These are phyloP conservation scores for Crenichthys baileyi DNA, from an alignment of 2,797 vertebrate species.

Conservation along the genomic window DNA sequence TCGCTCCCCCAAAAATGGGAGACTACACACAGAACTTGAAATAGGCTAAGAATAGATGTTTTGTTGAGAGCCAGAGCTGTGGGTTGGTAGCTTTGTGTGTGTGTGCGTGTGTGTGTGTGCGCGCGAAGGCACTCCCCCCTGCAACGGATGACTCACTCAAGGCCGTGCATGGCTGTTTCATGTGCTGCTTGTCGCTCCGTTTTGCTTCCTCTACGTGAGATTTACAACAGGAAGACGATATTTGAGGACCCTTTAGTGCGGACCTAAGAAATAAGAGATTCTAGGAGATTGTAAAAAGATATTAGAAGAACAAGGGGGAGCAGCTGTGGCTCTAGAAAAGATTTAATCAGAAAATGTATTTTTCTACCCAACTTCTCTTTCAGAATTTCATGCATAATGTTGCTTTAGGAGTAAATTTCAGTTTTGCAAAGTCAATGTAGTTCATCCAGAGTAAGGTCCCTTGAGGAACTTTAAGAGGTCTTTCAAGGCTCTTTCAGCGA, in stretches of 20 bases:
- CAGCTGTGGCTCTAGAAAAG: slow-evolving; percentile 2
- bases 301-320: slow-evolving; percentile 16
- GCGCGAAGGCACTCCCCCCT: slow-evolving; percentile 33
- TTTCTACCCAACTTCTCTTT: neutral
- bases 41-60: slow-evolving; percentile 68
- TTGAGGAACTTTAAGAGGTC: slow-evolving; percentile 30
- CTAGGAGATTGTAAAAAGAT: slow-evolving; percentile 40
- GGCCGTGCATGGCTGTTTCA: slow-evolving; percentile 61
- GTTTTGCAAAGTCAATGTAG: neutral
- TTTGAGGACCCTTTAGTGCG: slow-evolving; percentile 55
- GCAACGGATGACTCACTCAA: slow-evolving; percentile 74
- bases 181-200: slow-evolving; percentile 41
- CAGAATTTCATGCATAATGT: slow-evolving; percentile 8
- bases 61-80: slow-evolving; percentile 57
- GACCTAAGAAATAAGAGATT: slow-evolving; percentile 41
- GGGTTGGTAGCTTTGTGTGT: slow-evolving; percentile 35
- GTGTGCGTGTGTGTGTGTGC: neutral
- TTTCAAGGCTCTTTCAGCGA: slow-evolving; percentile 17
- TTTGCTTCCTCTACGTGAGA: slow-evolving; percentile 65
- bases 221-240: slow-evolving; percentile 73
- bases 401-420: slow-evolving; percentile 5
- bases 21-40: slow-evolving; percentile 50
- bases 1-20: slow-evolving; percentile 51
- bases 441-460: neutral
- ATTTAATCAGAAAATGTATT: neutral